phyloP scores from a whole-genome alignment of 2,113 vertebrate genomes.

The Narcine bancroftii region DNA sequence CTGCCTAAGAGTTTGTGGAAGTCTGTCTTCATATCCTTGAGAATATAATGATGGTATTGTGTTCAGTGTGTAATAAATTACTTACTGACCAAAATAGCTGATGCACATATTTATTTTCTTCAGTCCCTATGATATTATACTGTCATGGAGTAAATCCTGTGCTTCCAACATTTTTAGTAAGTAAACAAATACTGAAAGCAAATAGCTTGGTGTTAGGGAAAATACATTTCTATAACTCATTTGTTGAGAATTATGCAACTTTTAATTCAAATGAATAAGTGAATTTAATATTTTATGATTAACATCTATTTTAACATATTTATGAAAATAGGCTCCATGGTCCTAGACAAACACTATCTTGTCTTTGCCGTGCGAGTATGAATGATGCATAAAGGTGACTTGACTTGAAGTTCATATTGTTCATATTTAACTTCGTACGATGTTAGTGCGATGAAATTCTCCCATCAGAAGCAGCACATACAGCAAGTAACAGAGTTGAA shows the following conservation, averaged over 20 bases:
- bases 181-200: background rate
- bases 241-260: background rate
- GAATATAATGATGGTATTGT: background rate
- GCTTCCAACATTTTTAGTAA: background rate
- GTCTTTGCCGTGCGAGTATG: too few species aligned
- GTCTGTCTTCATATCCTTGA: conserved; percentile 21
- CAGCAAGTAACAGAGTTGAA: background rate
- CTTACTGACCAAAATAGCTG: conserved; percentile 4
- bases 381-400: too few species aligned
- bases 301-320: too few species aligned
- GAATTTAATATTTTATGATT: too few species aligned
- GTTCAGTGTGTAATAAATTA: background rate
- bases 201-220: background rate
- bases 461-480: background rate
- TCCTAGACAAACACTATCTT: too few species aligned
- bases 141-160: background rate
- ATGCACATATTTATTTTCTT: background rate
- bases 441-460: background rate
- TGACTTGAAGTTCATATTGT: too few species aligned
- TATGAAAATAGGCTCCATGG: too few species aligned
- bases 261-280: background rate
- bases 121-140: background rate
- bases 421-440: too few species aligned
- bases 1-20: conserved; percentile 4
- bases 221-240: background rate